These are phyloP conservation scores for Anas acuta DNA, from an alignment of 2,797 vertebrate genomes.

Conservation along the genomic window DNA sequence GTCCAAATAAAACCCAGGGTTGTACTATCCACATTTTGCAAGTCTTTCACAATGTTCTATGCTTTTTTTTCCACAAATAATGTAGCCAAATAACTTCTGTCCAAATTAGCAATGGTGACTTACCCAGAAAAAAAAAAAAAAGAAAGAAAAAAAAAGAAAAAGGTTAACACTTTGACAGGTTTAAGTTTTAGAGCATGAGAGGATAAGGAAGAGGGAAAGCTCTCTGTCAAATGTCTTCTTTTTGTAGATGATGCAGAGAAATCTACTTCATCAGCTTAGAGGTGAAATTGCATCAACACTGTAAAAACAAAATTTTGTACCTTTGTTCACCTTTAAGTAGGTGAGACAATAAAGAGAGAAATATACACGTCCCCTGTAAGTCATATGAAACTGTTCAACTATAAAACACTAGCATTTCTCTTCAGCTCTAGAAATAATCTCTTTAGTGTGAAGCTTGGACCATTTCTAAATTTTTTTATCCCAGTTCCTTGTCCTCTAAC, in stretches of 20 bases:
- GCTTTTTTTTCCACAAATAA: neutral
- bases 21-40: constrained; percentile 23
- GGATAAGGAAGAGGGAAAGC: neutral
- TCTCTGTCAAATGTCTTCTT: neutral
- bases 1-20: constrained; percentile 49
- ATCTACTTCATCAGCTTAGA: neutral
- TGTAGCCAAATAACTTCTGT: constrained; percentile 14
- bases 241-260: neutral
- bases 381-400: neutral
- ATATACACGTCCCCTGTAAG: neutral
- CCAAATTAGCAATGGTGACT: constrained; percentile 34
- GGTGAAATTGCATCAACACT: neutral
- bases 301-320: neutral
- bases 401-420: neutral
- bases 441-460: neutral
- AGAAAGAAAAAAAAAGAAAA: neutral
- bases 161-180: neutral
- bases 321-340: constrained; percentile 24
- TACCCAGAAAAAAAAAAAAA: neutral
- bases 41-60: neutral
- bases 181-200: neutral
- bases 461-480: neutral
- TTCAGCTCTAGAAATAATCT: neutral
- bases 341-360: constrained; percentile 37
- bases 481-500: neutral